These are phyloP conservation scores for Oscheius sp. DNA, from an alignment of 2,888 invertebrate species.

Conservation along the genomic window DNA sequence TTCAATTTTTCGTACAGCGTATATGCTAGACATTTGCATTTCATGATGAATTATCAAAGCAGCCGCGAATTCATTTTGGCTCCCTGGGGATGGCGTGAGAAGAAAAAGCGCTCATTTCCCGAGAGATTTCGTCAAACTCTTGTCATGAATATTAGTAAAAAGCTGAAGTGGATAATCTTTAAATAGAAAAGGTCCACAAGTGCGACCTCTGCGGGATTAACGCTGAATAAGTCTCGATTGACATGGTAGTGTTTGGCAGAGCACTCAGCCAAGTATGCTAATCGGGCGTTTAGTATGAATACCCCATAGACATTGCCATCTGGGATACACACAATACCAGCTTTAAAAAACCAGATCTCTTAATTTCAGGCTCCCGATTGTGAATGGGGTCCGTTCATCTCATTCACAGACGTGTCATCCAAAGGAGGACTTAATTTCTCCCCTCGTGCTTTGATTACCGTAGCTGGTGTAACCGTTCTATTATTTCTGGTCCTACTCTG, in stretches of 20 bases:
- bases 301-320: conserved; percentile 12
- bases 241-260: conserved; percentile 35
- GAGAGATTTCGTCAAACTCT: conserved; percentile 8
- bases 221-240: conserved; percentile 31
- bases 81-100: conserved; percentile 32
- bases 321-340: neutral
- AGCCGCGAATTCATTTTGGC: conserved; percentile 35
- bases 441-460: conserved; percentile 20
- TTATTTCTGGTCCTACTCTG: conserved; percentile 22
- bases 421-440: conserved; percentile 13
- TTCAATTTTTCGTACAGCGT: conserved; percentile 23
- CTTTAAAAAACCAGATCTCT: conserved; percentile 9
- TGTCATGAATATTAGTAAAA: conserved; percentile 26
- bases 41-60: conserved; percentile 36
- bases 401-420: conserved; percentile 28
- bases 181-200: conserved; percentile 7
- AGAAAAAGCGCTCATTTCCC: conserved; percentile 31
- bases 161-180: conserved; percentile 10
- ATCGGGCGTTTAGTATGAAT: conserved; percentile 23
- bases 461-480: conserved; percentile 18
- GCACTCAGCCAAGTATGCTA: conserved; percentile 34
- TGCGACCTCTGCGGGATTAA: conserved; percentile 27
- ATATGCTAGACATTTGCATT: conserved; percentile 31
- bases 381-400: conserved; percentile 38
- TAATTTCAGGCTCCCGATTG: conserved; percentile 39